Conservation (phyloP, 2,888 invertebrate genomes). For the Tetragonisca angustula region DNA sequence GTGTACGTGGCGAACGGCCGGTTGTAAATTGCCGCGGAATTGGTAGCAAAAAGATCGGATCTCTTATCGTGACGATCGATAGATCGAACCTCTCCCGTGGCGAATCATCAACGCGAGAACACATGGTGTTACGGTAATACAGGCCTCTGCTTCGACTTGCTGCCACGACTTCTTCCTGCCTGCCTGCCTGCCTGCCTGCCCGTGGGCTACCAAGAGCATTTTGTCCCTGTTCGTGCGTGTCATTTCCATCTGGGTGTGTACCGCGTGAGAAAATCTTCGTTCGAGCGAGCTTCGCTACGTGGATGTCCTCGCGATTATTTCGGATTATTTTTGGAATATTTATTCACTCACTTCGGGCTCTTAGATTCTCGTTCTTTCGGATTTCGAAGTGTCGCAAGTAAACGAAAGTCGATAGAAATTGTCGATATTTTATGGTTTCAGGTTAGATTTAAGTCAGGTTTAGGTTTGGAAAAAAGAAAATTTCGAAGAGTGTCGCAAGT, state of each 20-base stretch:
- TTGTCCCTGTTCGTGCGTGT: neutral
- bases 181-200: neutral
- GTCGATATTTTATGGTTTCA: no score
- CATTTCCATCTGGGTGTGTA: neutral
- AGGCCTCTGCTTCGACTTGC: neutral
- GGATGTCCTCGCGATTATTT: no score
- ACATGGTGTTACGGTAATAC: constrained; percentile 40
- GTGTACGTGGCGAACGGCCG: constrained; percentile 45
- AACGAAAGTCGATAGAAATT: no score
- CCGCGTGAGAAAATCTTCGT: neutral
- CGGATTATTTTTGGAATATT: no score
- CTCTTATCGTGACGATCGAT: constrained; percentile 44
- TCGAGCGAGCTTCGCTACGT: no score
- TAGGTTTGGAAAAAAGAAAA: no score
- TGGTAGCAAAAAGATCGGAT: constrained; percentile 42
- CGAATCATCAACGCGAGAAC: constrained; percentile 20
- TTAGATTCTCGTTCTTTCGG: no score
- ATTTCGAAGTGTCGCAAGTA: no score
- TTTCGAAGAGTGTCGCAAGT: no score
- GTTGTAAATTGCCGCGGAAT: constrained; percentile 59
- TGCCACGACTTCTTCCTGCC: neutral
- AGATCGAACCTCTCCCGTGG: constrained; percentile 17
- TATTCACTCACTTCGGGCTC: no score
- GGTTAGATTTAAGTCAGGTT: no score
- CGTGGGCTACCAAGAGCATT: neutral